These are phyloP conservation scores for Leucophenga montana DNA, from an alignment of 2,888 invertebrate genomes.

Conservation along the genomic window DNA sequence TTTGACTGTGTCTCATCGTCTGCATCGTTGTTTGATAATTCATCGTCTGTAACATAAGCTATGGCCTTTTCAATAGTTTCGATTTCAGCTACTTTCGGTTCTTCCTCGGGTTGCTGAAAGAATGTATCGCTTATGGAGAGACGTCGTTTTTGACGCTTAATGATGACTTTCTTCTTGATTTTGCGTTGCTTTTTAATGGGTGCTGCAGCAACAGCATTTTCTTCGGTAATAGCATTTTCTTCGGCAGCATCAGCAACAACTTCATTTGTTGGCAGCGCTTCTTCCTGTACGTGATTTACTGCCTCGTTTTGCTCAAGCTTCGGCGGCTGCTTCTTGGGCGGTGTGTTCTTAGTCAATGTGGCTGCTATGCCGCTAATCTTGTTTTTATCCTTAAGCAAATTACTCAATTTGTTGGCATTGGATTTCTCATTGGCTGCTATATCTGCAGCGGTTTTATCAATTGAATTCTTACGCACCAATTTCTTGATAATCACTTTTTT, in stretches of 20 bases:
- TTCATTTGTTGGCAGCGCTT: neutral
- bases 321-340: conserved; percentile 47
- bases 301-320: conserved; percentile 38
- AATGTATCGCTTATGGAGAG: conserved; percentile 68
- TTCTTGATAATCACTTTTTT: conserved; percentile 57
- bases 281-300: neutral
- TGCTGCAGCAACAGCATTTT: conserved; percentile 18
- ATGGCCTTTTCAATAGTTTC: conserved; percentile 71
- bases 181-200: conserved; percentile 60
- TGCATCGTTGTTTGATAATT: conserved; percentile 45
- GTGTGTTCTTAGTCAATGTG: conserved; percentile 50
- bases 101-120: conserved; percentile 59
- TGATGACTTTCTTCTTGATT: conserved; percentile 71
- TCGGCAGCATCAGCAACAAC: neutral
- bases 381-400: conserved; percentile 56
- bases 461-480: conserved; percentile 60
- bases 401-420: conserved; percentile 42
- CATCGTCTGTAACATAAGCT: conserved; percentile 60
- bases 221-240: neutral
- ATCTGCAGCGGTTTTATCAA: conserved; percentile 42
- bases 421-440: conserved; percentile 28
- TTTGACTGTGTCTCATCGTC: conserved; percentile 43
- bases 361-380: conserved; percentile 53
- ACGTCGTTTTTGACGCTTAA: conserved; percentile 69
- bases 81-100: conserved; percentile 56